phyloP scores from a whole-genome alignment of 2,797 vertebrate species.

The Sparus aurata region DNA sequence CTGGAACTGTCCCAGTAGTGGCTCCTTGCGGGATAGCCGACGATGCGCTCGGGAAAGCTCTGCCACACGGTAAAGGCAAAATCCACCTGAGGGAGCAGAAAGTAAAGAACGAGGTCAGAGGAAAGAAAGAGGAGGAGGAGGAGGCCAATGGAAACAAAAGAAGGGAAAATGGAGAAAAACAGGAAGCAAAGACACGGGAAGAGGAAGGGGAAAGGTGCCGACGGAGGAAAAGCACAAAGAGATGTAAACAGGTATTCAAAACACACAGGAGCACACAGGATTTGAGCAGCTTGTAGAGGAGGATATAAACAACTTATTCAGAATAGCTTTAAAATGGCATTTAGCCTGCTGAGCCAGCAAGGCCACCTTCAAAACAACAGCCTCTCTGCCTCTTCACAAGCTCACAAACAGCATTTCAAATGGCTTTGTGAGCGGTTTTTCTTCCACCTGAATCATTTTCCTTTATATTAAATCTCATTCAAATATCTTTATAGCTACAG shows the following conservation, averaged over 20 bases:
- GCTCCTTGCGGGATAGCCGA: constrained; percentile 89
- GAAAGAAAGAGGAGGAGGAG: not conserved
- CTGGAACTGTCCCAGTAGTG: constrained; percentile 92
- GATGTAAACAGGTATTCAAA: not conserved
- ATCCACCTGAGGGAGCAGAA: constrained; percentile 86
- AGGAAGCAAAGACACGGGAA: not conserved
- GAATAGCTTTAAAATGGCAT: constrained; percentile 11
- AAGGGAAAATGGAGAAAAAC: not conserved
- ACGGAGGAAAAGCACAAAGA: not conserved
- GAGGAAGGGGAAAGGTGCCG: not conserved
- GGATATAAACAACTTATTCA: constrained; percentile 4
- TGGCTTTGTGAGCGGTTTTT: not conserved
- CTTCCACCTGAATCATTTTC: not conserved
- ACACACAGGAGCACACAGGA: not conserved
- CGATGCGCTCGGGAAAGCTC: constrained; percentile 92
- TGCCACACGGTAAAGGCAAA: constrained; percentile 94
- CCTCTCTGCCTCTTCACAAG: not conserved
- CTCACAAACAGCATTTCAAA: constrained; percentile 1
- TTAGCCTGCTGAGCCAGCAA: constrained; percentile 9
- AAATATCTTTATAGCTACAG: too few species aligned
- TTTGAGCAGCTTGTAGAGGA: constrained; percentile 3
- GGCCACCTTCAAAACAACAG: not conserved
- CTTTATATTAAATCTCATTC: not conserved
- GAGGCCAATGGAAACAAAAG: not conserved
- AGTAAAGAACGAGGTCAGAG: not conserved